phyloP scores from a whole-genome alignment of 2,797 vertebrate species.

The Sebastolobus alascanus region DNA sequence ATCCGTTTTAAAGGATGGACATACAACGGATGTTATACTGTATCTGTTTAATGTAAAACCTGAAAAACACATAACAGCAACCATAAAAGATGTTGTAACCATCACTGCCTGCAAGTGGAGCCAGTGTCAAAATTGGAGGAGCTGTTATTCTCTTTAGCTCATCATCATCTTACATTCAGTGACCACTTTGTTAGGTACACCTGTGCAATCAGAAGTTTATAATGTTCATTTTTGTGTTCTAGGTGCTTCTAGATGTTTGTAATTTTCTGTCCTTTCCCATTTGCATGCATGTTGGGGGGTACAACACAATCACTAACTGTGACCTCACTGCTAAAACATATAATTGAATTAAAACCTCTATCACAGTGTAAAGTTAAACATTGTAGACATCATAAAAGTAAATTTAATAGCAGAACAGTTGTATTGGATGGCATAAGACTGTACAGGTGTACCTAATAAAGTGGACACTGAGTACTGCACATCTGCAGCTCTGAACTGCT shows the following conservation, averaged over 20 bases:
- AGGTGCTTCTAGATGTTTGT: neutral
- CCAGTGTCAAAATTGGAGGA: too few relatives aligned
- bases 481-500: neutral
- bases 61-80: too few relatives aligned
- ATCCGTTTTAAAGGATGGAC: neutral
- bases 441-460: constrained; percentile 1
- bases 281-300: neutral
- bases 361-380: neutral
- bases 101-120: too few relatives aligned
- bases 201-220: neutral
- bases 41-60: neutral
- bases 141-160: neutral
- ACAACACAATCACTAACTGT: neutral
- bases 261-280: neutral
- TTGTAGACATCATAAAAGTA: too few relatives aligned
- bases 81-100: too few relatives aligned
- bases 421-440: too few relatives aligned
- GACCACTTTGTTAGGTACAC: neutral
- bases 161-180: neutral
- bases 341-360: neutral
- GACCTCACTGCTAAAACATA: neutral
- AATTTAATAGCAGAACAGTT: too few relatives aligned
- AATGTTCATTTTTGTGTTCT: neutral
- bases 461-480: neutral
- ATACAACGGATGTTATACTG: too few relatives aligned